Conservation (phyloP, 2,797 vertebrate species). For the Pseudochromis fuscus region DNA sequence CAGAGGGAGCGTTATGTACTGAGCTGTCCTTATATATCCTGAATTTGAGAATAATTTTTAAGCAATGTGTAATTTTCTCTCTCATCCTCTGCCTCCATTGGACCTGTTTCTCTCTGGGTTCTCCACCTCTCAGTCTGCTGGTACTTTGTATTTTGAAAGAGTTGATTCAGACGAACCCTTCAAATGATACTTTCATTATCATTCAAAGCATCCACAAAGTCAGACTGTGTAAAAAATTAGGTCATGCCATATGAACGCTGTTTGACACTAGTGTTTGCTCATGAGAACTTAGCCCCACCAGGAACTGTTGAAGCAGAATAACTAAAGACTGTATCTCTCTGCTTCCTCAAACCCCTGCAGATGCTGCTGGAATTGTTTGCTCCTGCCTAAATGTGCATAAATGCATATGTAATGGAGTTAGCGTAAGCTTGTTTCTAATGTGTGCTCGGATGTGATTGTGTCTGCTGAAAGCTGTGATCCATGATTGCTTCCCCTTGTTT, state of each 20-base stretch:
- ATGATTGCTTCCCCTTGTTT: constrained; percentile 81
- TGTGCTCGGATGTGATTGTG: constrained; percentile 62
- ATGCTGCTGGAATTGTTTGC: constrained; percentile 64
- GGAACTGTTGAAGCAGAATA: constrained; percentile 41
- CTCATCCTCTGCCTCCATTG: constrained; percentile 8
- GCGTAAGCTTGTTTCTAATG: constrained; percentile 62
- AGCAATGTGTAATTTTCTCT: constrained; percentile 14
- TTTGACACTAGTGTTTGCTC: constrained; percentile 48
- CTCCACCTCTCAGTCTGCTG: too few species aligned
- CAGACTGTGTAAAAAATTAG: constrained; percentile 22
- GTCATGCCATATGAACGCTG: constrained; percentile 15
- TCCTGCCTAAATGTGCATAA: constrained; percentile 72
- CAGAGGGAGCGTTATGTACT: too few species aligned
- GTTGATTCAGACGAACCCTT: not conserved
- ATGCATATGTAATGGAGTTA: constrained; percentile 75
- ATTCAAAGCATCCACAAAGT: constrained; percentile 20
- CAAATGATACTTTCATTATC: constrained; percentile 9
- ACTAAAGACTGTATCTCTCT: constrained; percentile 36
- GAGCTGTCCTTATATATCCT: too few species aligned
- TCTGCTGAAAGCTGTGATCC: constrained; percentile 70
- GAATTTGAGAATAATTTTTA: too few species aligned
- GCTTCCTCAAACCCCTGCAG: constrained; percentile 56
- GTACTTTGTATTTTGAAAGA: not conserved
- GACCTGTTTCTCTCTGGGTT: too few species aligned
- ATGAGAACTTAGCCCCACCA: constrained; percentile 39